Base-by-base conservation (phyloP, 2,888 invertebrate genomes). In the Argyresthia albistria region DNA sequence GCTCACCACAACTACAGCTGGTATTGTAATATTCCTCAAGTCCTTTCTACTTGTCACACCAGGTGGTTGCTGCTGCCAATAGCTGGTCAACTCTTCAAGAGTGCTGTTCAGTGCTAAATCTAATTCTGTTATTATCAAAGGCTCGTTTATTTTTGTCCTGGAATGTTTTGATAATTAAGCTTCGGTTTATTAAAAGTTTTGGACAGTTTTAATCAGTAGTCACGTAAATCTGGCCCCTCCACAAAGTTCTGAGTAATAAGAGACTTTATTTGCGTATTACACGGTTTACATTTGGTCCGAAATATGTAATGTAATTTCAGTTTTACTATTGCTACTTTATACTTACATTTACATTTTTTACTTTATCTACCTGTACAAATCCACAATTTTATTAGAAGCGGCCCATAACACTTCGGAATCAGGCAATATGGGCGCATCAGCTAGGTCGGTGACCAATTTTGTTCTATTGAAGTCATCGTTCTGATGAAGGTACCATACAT, bases 331-430 rank as follows among this genome's bases (percentile, higher is more conserved):
- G n/a, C n/a, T n/a, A n/a, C n/a, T n/a, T n/a, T n/a, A n/a, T n/a
- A n/a, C n/a, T n/a, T n/a, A n/a, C n/a, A n/a, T n/a, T n/a, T n/a
- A n/a, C n/a, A n/a, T n/a, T n/a, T n/a, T n/a, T n/a, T 4, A 37
- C 36, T 14, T 14, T 12, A 49, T 14, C n/a, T 50, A 50, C 46
- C 69, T 63, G 57, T 83, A 83, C 51, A 81, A 60, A 54, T 83
- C 82, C 8, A 70, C 56, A 43, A 76, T 55, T 2, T 15, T 53
- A 42, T 74, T 69, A 0, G 55, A n/a, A 0, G 75, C 57, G 0
- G 65, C 61, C 69, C 74, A 74, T 9, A 67, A 68, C 35, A 81
- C 77, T 54, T 84, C 83, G 0, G 75, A 69, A 50, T 83, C 82
- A 0, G 83, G 83, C 0, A 82, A 59, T 8, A 82, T 61, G 15